phyloP scores from a whole-genome alignment of 2,113 vertebrate genomes.

The Chionomys nivalis region DNA sequence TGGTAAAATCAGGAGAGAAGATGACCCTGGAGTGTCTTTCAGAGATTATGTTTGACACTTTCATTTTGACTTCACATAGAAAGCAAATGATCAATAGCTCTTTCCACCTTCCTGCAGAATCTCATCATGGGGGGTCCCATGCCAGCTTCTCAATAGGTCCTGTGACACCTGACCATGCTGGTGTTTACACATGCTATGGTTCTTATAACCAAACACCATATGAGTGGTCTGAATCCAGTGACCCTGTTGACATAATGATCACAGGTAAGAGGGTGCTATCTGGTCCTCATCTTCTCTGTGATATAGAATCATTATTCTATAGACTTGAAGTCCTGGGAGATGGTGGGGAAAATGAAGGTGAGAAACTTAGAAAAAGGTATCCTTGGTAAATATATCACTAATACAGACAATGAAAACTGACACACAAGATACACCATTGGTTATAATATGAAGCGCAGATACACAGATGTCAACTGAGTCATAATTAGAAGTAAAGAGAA shows the following conservation, averaged over 20 bases:
- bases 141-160: not conserved
- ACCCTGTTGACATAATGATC: not conserved
- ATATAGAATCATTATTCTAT: not conserved
- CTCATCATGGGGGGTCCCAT: fast-evolving
- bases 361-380: not conserved
- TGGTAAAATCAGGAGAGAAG: not conserved
- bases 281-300: not conserved
- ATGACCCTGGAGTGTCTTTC: not conserved
- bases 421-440: not conserved
- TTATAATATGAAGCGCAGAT: too few species aligned
- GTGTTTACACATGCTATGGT: not conserved
- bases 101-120: fast-evolving
- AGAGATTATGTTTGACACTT: not conserved
- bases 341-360: not conserved
- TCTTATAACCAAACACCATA: fast-evolving
- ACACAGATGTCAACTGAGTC: not conserved
- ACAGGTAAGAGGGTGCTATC: not conserved
- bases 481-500: not conserved
- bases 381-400: too few species aligned
- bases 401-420: not conserved
- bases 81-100: fast-evolving
- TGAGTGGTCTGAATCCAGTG: not conserved
- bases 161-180: not conserved
- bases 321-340: not conserved
- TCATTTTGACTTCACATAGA: not conserved